These are phyloP conservation scores for Aegotheles bennettii DNA, from an alignment of 2,113 vertebrate genomes.

Conservation along the genomic window DNA sequence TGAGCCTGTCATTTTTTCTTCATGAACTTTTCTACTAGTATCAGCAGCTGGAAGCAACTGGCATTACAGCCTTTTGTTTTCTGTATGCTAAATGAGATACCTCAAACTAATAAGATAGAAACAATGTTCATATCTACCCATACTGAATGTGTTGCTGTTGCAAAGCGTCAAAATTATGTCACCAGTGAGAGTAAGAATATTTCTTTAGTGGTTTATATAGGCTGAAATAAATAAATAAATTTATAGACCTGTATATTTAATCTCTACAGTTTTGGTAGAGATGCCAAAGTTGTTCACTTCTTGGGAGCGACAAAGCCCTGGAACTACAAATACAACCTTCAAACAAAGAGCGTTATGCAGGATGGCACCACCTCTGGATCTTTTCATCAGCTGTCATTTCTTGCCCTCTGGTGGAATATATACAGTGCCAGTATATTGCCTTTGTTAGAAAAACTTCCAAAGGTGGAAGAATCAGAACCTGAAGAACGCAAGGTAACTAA, in stretches of 20 bases:
- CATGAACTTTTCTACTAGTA: not conserved
- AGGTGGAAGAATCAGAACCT: not conserved
- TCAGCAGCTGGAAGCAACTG: not conserved
- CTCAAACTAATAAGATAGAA: not conserved
- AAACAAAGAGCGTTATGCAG: conserved; percentile 36
- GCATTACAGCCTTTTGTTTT: not conserved
- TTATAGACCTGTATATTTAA: not conserved
- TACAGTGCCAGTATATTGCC: conserved; percentile 58
- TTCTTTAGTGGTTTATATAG: not conserved
- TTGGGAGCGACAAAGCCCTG: conserved; percentile 84
- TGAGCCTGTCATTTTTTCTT: not conserved
- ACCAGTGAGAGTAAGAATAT: not conserved
- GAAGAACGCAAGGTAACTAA: conserved; percentile 38
- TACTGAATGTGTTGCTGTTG: not conserved
- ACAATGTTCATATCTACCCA: not conserved
- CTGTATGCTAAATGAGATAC: not conserved
- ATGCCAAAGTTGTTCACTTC: conserved; percentile 87
- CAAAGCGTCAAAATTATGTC: not conserved
- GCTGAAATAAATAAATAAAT: not conserved
- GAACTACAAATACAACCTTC: conserved; percentile 67
- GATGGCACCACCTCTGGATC: not conserved
- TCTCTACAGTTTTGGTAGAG: conserved; percentile 77
- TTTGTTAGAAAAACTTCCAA: not conserved
- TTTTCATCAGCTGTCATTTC: conserved; percentile 62
- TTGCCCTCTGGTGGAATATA: conserved; percentile 81